Evolutionary conservation across 2,888 invertebrate genomes (phyloP).

Genomic region (Baronia brevicornis): DNA sequence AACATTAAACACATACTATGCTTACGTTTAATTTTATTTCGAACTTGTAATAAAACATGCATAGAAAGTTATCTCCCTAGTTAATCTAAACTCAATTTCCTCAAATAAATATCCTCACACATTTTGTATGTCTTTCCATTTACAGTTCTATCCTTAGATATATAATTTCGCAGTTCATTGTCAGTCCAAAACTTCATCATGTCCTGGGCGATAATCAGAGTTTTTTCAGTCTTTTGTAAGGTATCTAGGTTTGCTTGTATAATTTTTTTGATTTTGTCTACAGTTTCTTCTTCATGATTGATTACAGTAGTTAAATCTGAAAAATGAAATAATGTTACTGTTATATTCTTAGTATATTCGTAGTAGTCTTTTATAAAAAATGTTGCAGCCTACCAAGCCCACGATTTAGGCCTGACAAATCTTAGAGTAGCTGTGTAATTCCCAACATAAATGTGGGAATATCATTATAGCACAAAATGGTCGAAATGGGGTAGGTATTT

Average conservation of each 20-base stretch:
- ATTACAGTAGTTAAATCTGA: constrained; percentile 41
- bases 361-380: constrained; percentile 1
- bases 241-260: constrained; percentile 40
- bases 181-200: constrained; percentile 46
- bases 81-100: constrained; percentile 25
- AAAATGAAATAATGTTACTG: too few relatives aligned
- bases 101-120: constrained; percentile 39
- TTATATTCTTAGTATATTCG: too few relatives aligned
- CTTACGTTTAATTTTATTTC: too few relatives aligned
- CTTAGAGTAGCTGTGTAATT: too few relatives aligned
- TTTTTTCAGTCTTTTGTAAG: constrained; percentile 42
- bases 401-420: too few relatives aligned
- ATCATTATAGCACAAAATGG: too few relatives aligned
- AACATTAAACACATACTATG: too few relatives aligned
- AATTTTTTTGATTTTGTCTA: constrained; percentile 52
- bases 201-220: constrained; percentile 36
- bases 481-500: too few relatives aligned
- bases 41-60: too few relatives aligned
- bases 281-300: constrained; percentile 34
- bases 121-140: constrained; percentile 45
- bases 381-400: too few relatives aligned
- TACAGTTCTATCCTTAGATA: constrained; percentile 37
- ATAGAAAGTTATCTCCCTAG: constrained; percentile 4
- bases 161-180: constrained; percentile 36
- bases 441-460: too few relatives aligned